A percentile compares a stretch with the other conserved stretches of the same genome.
phyloP scores from a whole-genome alignment of 2,797 vertebrate genomes.

The Delichon dasypus region DNA sequence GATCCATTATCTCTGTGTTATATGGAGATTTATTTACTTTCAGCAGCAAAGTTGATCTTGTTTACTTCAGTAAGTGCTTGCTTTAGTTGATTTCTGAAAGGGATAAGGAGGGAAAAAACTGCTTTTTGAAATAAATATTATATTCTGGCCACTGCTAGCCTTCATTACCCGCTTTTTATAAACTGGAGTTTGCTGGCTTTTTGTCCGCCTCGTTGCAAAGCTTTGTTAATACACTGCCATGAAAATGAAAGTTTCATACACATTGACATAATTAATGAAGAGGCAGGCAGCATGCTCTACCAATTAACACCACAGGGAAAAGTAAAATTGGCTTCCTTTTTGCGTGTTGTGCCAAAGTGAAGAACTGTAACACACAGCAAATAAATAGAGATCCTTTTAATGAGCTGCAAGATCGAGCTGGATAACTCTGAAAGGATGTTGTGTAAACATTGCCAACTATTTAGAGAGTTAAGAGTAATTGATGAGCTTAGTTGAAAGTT shows the following conservation, averaged over 20 bases:
- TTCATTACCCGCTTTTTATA: conserved; percentile 59
- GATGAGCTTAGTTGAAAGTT: conserved; percentile 76
- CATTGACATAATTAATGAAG: conserved; percentile 91
- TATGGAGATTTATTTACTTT: conserved; percentile 9
- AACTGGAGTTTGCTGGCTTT: conserved; percentile 61
- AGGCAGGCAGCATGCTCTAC: conserved; percentile 85
- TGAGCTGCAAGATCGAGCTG: conserved; percentile 83
- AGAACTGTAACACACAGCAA: conserved; percentile 85
- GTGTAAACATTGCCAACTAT: conserved; percentile 81
- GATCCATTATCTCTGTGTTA: neutral
- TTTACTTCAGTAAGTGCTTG: conserved; percentile 42
- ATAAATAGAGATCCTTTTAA: conserved; percentile 89
- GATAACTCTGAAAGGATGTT: conserved; percentile 77
- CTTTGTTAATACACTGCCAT: conserved; percentile 76
- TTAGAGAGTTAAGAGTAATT: conserved; percentile 80
- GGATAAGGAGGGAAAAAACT: neutral
- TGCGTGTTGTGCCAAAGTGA: conserved; percentile 84
- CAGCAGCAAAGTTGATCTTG: neutral
- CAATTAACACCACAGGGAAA: conserved; percentile 92
- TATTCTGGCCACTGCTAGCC: conserved; percentile 38
- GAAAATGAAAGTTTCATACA: conserved; percentile 82
- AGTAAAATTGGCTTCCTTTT: conserved; percentile 87
- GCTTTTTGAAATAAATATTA: conserved; percentile 12
- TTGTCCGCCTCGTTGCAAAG: conserved; percentile 72
- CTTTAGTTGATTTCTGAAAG: conserved; percentile 8